Conservation (phyloP, 2,888 invertebrate genomes). For the Parnassius mnemosyne region DNA sequence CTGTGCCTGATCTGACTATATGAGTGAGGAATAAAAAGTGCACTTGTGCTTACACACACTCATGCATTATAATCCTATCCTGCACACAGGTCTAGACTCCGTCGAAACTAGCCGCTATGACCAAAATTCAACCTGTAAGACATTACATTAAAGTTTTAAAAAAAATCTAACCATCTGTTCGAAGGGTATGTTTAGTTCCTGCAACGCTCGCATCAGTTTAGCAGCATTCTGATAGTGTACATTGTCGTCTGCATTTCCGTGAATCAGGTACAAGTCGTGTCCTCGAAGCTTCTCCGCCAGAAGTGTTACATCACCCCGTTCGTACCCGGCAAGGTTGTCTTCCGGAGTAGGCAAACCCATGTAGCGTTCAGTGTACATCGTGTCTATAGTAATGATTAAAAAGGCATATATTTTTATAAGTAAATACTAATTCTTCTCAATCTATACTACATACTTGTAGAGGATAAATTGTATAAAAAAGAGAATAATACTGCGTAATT, state of each 20-base stretch:
- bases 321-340: constrained; percentile 88
- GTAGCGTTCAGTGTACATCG: constrained; percentile 96
- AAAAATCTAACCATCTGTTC: constrained; percentile 85
- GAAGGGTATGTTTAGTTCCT: constrained; percentile 87
- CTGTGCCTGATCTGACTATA: too few relatives aligned
- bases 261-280: constrained; percentile 90
- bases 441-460: too few relatives aligned
- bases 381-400: constrained; percentile 79
- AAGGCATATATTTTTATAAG: too few relatives aligned
- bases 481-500: too few relatives aligned
- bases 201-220: constrained; percentile 87
- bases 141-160: background rate
- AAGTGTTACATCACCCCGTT: constrained; percentile 86
- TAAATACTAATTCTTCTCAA: too few relatives aligned
- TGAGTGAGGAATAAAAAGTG: too few relatives aligned
- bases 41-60: too few relatives aligned
- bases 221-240: constrained; percentile 94
- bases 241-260: constrained; percentile 95
- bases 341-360: constrained; percentile 90
- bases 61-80: too few relatives aligned
- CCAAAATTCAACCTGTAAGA: too few relatives aligned
- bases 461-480: too few relatives aligned
- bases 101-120: too few relatives aligned
- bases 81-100: too few relatives aligned
- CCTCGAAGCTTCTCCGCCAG: constrained; percentile 83